Conservation (phyloP, 2,797 vertebrate species). For the Taenioides sp. region DNA sequence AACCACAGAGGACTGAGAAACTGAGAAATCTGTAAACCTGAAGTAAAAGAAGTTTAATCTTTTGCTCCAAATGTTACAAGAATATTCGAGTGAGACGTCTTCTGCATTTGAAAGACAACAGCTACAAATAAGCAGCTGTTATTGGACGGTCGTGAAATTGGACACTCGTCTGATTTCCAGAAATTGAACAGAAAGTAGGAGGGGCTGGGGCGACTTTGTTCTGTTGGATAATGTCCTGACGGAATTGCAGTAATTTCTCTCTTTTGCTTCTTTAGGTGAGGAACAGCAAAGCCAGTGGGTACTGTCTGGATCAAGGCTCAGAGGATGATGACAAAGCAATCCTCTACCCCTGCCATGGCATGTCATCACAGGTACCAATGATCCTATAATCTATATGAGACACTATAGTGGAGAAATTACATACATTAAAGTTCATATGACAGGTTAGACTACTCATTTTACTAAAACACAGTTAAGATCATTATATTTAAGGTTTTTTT, state of each 20-base stretch:
- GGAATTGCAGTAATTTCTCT: not conserved
- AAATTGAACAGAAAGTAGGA: not conserved
- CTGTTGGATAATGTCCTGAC: not conserved
- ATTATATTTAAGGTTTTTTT: too few species aligned
- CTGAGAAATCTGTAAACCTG: too few species aligned
- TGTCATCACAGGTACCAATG: conserved; percentile 92
- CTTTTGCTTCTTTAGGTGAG: conserved; percentile 79
- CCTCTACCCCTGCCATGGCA: conserved; percentile 95
- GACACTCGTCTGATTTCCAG: not conserved
- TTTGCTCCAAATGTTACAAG: too few species aligned
- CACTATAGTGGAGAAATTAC: not conserved
- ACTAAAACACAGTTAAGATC: too few species aligned
- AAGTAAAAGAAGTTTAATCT: too few species aligned
- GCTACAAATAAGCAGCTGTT: too few species aligned
- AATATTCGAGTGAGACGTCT: too few species aligned
- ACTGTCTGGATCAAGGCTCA: conserved; percentile 94
- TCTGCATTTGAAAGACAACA: too few species aligned
- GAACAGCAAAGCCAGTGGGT: conserved; percentile 96
- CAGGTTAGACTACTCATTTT: too few species aligned
- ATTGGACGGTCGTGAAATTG: too few species aligned
- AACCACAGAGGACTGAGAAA: too few species aligned
- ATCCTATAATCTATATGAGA: not conserved
- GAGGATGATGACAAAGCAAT: conserved; percentile 96
- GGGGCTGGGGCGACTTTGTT: not conserved
- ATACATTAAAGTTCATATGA: not conserved